Evolutionary conservation across 2,888 invertebrate species (phyloP), one percentile per base, ranked within the genome.

Genomic region (Copidosoma aretas): DNA sequence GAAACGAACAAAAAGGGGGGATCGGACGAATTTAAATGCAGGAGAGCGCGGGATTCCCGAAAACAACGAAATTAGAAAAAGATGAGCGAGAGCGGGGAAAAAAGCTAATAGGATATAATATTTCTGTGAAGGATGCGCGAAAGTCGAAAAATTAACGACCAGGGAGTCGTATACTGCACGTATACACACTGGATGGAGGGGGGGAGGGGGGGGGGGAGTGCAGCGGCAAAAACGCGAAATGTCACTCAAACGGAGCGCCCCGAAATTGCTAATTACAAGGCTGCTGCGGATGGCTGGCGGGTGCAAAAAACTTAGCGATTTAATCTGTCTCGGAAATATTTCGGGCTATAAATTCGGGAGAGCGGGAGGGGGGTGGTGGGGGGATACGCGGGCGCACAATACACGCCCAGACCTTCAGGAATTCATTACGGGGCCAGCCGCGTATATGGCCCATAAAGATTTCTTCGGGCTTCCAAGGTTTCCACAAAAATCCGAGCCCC

Each of bases 311-410:
- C 39, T 62, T 59, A 56, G 67, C 71, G 67, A 71, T 71, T 71
- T 60, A 71, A 71, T 71, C 68, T 65, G 68, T 63, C 68, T 71
- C 41, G 65, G 64, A 71, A 68, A 68, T 71, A 71, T 71, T 71
- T 71, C 61, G 54, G 67, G 65, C 71, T 60, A 71, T 71, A 71
- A 71, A 71, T 71, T 32, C 59, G 32, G 39, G 39, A 24, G 19
- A 19, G 54, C n/a, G 25, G 59, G 17, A 19, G 32, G 53, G 19
- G 32, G 17, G 51, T 49, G 56, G 39, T 17, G 58, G 17, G 32
- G 19, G 49, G 46, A 53, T 60, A 49, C 51, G 15, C 59, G 61
- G 58, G 65, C 61, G 59, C 60, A 60, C 60, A 58, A 53, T 61
- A 54, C 41, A 39, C 24, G 39, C 59, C 41, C 3, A 64, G 43